Percentiles rank a stretch among this genome's conserved stretches.
Evolutionary conservation across 2,113 vertebrate species (phyloP).

Genomic region (Carollia perspicillata): DNA sequence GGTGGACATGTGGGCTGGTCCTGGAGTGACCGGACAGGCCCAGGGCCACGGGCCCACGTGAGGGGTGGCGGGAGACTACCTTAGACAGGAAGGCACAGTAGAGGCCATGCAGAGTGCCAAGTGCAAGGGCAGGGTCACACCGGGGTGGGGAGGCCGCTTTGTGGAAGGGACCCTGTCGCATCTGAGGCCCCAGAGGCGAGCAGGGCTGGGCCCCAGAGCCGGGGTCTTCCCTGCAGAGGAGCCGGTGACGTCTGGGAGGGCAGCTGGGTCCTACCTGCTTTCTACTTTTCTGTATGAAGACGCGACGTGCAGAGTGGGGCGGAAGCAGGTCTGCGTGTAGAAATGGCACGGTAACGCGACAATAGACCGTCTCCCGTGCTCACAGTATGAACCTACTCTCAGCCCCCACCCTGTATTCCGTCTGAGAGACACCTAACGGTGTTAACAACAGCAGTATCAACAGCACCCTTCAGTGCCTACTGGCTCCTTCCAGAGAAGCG

Average conservation of each 20-base stretch:
- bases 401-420: background rate
- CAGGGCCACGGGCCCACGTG: fast-evolving
- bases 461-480: fast-evolving
- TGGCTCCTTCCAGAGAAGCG: fast-evolving
- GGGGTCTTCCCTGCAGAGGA: background rate
- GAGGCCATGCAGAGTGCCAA: fast-evolving
- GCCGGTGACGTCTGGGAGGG: background rate
- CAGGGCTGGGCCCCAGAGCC: background rate
- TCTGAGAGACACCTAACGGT: background rate
- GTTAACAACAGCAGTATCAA: fast-evolving
- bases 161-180: background rate
- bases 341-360: background rate
- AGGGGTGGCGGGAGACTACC: fast-evolving
- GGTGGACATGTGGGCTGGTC: too few relatives aligned
- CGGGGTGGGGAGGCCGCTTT: fast-evolving
- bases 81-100: fast-evolving
- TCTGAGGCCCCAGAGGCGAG: background rate
- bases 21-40: background rate
- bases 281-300: background rate
- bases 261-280: background rate
- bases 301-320: background rate
- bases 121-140: fast-evolving
- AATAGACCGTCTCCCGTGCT: background rate
- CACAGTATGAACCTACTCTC: background rate
- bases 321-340: background rate